These are phyloP conservation scores for Fregetta grallaria DNA, from an alignment of 2,113 vertebrate genomes.

Conservation along the genomic window DNA sequence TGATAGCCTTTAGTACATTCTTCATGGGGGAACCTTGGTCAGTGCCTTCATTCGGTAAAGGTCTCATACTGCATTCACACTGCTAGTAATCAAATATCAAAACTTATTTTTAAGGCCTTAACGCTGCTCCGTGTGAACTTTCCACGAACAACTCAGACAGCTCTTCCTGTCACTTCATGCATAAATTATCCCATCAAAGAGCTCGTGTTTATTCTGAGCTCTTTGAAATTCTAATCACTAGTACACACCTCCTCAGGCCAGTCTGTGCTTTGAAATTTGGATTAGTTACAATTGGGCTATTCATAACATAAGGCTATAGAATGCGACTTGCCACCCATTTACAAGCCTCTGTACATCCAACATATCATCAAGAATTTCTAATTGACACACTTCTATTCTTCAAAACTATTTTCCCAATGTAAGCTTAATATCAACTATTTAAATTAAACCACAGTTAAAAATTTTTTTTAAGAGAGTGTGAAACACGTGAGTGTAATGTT, in stretches of 20 bases:
- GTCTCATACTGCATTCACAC: not conserved
- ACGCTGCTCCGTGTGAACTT: constrained; percentile 64
- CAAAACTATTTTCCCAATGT: not conserved
- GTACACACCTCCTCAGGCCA: constrained; percentile 75
- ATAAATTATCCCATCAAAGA: constrained; percentile 82
- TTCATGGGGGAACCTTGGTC: not conserved
- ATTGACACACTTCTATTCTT: not conserved
- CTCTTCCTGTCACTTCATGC: constrained; percentile 75
- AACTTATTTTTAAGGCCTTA: constrained; percentile 57
- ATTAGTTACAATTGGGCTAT: constrained; percentile 77
- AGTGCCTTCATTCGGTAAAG: not conserved
- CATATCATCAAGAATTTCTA: not conserved
- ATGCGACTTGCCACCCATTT: constrained; percentile 41
- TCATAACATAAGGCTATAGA: constrained; percentile 68
- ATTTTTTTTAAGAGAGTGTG: not conserved
- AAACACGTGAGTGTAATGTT: not conserved
- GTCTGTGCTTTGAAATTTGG: constrained; percentile 73
- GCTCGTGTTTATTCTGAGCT: constrained; percentile 77
- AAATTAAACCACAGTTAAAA: not conserved
- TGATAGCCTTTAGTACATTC: not conserved
- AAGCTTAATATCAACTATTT: not conserved
- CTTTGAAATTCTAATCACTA: constrained; percentile 83
- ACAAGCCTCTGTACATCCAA: constrained; percentile 3
- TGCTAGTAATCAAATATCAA: constrained; percentile 20
- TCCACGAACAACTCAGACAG: constrained; percentile 72